Conservation (phyloP, 2,888 invertebrate species). For the Troglohyphantes excavatus region DNA sequence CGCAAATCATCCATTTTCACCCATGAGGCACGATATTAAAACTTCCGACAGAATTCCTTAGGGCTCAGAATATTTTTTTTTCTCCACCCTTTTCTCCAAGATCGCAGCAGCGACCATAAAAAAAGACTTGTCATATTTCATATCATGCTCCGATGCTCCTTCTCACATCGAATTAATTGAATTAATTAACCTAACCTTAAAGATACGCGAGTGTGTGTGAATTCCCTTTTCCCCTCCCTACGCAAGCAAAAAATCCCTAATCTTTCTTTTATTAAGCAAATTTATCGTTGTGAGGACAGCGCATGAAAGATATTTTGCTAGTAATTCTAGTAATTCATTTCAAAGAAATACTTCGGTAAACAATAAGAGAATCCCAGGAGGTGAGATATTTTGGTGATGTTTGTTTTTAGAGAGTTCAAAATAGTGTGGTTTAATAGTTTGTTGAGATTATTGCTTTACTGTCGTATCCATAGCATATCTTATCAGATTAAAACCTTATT, state of each 20-base stretch:
- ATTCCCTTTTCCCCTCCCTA: neutral
- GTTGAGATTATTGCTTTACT: too few relatives aligned
- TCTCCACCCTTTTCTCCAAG: neutral
- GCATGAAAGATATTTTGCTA: neutral
- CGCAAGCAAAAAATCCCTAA: neutral
- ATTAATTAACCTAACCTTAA: constrained; percentile 47
- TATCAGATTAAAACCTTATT: too few relatives aligned
- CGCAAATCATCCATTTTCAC: neutral
- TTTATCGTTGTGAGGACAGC: too few relatives aligned
- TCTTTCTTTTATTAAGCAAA: neutral
- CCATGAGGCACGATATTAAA: neutral
- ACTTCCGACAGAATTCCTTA: neutral
- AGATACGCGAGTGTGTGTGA: neutral
- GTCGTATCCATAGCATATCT: too few relatives aligned
- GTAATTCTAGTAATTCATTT: neutral
- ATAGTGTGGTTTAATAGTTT: too few relatives aligned
- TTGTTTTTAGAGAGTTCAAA: neutral
- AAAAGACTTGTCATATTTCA: constrained; percentile 34
- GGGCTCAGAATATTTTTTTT: neutral
- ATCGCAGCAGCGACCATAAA: neutral
- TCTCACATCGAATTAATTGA: constrained; percentile 25
- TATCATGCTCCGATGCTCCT: constrained; percentile 14
- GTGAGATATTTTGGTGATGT: neutral
- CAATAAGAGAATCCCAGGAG: neutral
- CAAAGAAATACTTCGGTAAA: neutral